A percentile compares a stretch with the other conserved stretches of the same genome.
Conservation (phyloP, 2,113 vertebrate genomes). For the Nothocercus nigrocapillus region DNA sequence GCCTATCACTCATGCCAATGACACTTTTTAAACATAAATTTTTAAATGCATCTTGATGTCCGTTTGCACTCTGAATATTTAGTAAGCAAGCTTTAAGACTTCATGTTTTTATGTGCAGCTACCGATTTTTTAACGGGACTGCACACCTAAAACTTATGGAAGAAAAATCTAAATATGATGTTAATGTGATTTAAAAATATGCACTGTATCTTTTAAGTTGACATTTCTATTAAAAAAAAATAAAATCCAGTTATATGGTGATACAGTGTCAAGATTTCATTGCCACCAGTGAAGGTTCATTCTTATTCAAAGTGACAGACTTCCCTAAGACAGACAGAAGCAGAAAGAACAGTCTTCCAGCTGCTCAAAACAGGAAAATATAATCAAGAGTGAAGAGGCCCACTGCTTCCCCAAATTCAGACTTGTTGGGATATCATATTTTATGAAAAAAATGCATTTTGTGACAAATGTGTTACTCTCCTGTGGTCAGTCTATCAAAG, state of each 20-base stretch:
- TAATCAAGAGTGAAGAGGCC: background rate
- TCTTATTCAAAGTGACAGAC: slow-evolving; percentile 25
- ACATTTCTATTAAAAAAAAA: slow-evolving; percentile 27
- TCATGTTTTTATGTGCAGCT: slow-evolving; percentile 21
- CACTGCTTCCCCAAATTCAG: background rate
- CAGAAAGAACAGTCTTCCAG: background rate
- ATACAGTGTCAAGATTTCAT: background rate
- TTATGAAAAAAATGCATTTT: background rate
- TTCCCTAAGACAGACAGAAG: background rate
- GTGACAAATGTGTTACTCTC: background rate
- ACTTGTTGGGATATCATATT: background rate
- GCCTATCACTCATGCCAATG: slow-evolving; percentile 48
- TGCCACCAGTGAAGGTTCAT: slow-evolving; percentile 9
- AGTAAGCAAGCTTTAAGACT: slow-evolving; percentile 51
- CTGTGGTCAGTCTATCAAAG: background rate
- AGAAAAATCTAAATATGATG: slow-evolving; percentile 40
- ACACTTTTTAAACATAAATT: slow-evolving; percentile 41
- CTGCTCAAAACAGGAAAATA: background rate
- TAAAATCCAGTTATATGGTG: background rate
- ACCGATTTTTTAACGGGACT: slow-evolving; percentile 3
- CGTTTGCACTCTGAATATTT: slow-evolving; percentile 54
- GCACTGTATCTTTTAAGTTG: background rate
- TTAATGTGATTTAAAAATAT: slow-evolving; percentile 11
- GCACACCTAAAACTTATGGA: slow-evolving; percentile 25
- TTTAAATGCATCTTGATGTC: slow-evolving; percentile 42